phyloP scores from a whole-genome alignment of 2,888 invertebrate species.

The Octonoba sinensis region DNA sequence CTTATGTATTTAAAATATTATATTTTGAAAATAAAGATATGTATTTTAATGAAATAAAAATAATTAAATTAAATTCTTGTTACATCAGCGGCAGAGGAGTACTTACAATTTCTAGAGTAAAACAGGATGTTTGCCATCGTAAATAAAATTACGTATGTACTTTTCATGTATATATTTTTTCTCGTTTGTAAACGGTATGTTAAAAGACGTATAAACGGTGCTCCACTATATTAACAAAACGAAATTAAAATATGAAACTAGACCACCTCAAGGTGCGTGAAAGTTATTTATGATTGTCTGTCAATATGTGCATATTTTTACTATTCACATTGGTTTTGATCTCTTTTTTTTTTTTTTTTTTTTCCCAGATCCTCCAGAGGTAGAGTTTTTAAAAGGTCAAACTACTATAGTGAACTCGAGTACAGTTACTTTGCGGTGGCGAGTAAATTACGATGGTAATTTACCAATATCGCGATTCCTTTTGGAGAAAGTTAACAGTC shows the following conservation, averaged over 20 bases:
- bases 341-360: not conserved
- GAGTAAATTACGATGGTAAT: conserved; percentile 64
- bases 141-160: no score
- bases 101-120: no score
- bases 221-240: no score
- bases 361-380: conserved; percentile 64
- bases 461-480: conserved; percentile 57
- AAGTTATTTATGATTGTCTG: not conserved
- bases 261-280: no score
- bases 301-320: conserved; percentile 1
- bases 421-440: conserved; percentile 63
- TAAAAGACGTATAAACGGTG: no score
- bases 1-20: no score
- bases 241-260: no score
- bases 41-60: not conserved
- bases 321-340: not conserved
- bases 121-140: no score
- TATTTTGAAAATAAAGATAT: not conserved
- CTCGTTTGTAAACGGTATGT: no score
- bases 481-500: conserved; percentile 51
- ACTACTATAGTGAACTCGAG: conserved; percentile 59
- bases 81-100: no score
- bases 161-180: no score
- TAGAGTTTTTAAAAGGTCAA: conserved; percentile 55
- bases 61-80: not conserved